Evolutionary conservation across 1,140 invertebrate genomes (phyloP).

Genomic region (Zaprionus davidi): DNA sequence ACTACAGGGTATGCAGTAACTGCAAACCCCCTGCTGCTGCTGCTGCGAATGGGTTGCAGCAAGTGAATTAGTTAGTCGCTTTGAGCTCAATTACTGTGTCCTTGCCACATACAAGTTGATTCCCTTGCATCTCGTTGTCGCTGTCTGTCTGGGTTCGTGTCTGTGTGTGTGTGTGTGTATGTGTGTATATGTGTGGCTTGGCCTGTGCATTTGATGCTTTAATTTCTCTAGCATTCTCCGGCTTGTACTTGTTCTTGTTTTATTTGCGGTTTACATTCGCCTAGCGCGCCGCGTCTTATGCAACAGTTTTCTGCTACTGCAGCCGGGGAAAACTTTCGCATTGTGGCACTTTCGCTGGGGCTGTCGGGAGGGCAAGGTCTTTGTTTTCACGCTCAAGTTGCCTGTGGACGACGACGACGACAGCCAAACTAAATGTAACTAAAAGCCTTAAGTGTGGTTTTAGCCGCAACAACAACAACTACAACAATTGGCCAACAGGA

Average conservation of each 20-base stretch:
- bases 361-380: conserved; percentile 45
- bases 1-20: background rate
- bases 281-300: conserved; percentile 31
- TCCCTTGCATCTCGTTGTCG: conserved; percentile 8
- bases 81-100: conserved; percentile 21
- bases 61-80: background rate
- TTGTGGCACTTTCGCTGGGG: conserved; percentile 37
- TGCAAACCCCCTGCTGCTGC: background rate
- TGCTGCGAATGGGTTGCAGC: background rate
- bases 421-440: conserved; percentile 69
- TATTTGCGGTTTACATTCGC: conserved; percentile 49
- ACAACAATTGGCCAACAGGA: conserved; percentile 44
- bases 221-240: conserved; percentile 29
- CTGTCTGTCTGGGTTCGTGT: background rate
- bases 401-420: conserved; percentile 20
- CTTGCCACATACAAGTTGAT: conserved; percentile 34
- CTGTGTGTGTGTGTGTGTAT: background rate
- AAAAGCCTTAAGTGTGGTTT: conserved; percentile 70
- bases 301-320: conserved; percentile 48
- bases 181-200: background rate
- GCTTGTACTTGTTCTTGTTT: conserved; percentile 19
- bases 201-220: conserved; percentile 20
- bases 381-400: conserved; percentile 51
- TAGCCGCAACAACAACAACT: conserved; percentile 54
- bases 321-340: conserved; percentile 20